Evolutionary conservation across 2,113 vertebrate species (phyloP).

Genomic region (Elephas maximus): DNA sequence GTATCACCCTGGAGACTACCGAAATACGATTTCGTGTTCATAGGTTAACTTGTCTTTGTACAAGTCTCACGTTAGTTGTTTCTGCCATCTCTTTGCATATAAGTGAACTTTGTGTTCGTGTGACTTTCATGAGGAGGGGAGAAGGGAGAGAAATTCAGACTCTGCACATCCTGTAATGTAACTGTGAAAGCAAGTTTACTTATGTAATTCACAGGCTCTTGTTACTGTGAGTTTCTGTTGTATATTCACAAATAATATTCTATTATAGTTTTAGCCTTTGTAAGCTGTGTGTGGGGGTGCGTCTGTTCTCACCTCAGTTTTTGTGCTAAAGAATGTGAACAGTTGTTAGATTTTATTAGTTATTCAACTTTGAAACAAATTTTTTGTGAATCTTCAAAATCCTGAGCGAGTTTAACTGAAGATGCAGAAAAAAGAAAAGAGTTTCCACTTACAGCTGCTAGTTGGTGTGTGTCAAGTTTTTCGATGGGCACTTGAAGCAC

Average conservation of each 20-base stretch:
- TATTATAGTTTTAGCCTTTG: background rate
- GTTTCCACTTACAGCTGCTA: rapidly evolving
- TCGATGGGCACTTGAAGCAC: background rate
- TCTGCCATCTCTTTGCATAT: background rate
- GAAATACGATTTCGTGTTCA: background rate
- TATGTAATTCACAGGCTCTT: rapidly evolving
- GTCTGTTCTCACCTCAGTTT: background rate
- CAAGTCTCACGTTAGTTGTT: background rate
- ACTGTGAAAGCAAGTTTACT: background rate
- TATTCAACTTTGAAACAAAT: background rate
- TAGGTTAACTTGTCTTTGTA: background rate
- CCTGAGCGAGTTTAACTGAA: background rate
- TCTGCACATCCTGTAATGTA: background rate
- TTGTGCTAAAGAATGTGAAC: background rate
- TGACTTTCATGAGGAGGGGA: background rate
- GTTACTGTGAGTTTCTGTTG: background rate
- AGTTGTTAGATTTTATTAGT: background rate
- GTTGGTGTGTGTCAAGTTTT: rapidly evolving
- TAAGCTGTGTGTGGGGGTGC: rapidly evolving
- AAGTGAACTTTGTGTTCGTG: background rate
- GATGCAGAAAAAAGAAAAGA: rapidly evolving
- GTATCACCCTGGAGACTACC: background rate
- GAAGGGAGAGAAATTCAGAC: too few relatives aligned
- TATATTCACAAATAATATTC: background rate
- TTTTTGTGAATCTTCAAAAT: background rate